A percentile compares a stretch with the other conserved stretches of the same genome.
Evolutionary conservation across 1,140 invertebrate genomes (phyloP).

Genomic region (Drosophila setifemur): DNA sequence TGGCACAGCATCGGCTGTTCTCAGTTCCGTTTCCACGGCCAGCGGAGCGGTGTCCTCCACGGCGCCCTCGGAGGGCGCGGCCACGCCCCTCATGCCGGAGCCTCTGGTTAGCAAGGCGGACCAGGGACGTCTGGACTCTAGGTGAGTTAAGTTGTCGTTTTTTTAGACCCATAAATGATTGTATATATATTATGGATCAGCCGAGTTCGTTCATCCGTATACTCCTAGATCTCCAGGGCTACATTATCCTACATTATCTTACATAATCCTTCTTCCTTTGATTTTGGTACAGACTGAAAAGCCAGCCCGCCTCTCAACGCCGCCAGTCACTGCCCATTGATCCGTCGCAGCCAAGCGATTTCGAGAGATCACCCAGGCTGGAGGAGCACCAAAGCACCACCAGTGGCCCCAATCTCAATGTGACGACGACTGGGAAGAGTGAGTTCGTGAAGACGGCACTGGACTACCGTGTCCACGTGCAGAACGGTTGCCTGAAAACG

Average conservation of each 20-base stretch:
- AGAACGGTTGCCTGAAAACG: constrained; percentile 69
- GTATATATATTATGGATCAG: too few species aligned
- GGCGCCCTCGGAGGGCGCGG: constrained; percentile 11
- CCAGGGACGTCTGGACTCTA: constrained; percentile 22
- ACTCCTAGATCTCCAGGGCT: too few species aligned
- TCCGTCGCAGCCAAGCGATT: background rate
- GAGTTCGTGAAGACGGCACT: constrained; percentile 63
- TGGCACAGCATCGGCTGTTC: background rate
- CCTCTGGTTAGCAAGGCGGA: constrained; percentile 18
- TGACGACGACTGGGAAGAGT: constrained; percentile 59
- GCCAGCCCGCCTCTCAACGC: constrained; percentile 10
- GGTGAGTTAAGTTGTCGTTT: too few species aligned
- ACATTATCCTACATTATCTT: too few species aligned
- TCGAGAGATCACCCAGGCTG: background rate
- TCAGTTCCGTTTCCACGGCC: constrained; percentile 2
- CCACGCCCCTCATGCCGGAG: constrained; percentile 22
- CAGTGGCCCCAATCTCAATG: constrained; percentile 49
- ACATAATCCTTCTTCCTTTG: too few species aligned
- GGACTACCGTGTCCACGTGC: constrained; percentile 70
- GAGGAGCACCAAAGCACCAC: constrained; percentile 54
- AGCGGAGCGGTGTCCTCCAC: background rate
- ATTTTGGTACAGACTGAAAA: constrained; percentile 23
- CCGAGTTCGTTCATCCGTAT: too few species aligned
- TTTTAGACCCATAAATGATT: too few species aligned
- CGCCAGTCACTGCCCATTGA: constrained; percentile 20